A percentile compares a stretch with the other conserved stretches of the same genome.
Evolutionary conservation across 2,113 vertebrate genomes (phyloP).

Genomic region (Chiloscyllium plagiosum): DNA sequence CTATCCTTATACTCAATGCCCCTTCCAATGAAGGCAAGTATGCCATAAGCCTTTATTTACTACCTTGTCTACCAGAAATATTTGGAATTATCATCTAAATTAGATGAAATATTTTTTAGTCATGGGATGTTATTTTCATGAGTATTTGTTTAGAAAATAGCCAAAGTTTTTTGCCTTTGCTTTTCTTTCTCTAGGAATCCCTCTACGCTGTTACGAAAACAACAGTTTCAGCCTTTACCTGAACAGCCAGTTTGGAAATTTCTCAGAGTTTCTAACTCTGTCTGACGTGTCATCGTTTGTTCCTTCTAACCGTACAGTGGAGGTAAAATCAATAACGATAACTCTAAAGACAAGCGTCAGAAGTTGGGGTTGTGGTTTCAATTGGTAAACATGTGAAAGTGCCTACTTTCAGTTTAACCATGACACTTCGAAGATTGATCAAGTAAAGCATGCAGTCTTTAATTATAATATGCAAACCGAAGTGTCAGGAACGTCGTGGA

Average conservation of each 20-base stretch:
- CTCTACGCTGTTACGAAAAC: constrained; percentile 24
- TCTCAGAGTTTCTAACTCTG: constrained; percentile 36
- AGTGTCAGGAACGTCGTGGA: neutral
- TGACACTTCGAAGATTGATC: neutral
- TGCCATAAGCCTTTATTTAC: too few species aligned
- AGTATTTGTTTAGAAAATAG: neutral
- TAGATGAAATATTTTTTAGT: neutral
- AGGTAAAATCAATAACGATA: constrained; percentile 19
- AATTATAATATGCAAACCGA: neutral
- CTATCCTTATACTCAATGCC: too few species aligned
- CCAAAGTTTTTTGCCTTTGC: too few species aligned
- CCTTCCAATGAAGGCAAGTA: too few species aligned
- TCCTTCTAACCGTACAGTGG: constrained; percentile 5
- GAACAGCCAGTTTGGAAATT: constrained; percentile 22
- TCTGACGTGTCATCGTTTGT: constrained; percentile 36
- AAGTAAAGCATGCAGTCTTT: neutral
- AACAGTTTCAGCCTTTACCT: constrained; percentile 32
- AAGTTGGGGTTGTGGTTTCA: neutral
- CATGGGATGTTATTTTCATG: neutral
- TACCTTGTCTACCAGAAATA: neutral
- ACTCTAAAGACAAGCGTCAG: neutral
- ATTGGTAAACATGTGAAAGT: neutral
- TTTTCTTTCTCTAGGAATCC: neutral
- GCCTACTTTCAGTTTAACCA: neutral
- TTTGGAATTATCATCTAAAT: neutral